phyloP scores from a whole-genome alignment of 2,113 vertebrate genomes.

The Nothocercus julius region DNA sequence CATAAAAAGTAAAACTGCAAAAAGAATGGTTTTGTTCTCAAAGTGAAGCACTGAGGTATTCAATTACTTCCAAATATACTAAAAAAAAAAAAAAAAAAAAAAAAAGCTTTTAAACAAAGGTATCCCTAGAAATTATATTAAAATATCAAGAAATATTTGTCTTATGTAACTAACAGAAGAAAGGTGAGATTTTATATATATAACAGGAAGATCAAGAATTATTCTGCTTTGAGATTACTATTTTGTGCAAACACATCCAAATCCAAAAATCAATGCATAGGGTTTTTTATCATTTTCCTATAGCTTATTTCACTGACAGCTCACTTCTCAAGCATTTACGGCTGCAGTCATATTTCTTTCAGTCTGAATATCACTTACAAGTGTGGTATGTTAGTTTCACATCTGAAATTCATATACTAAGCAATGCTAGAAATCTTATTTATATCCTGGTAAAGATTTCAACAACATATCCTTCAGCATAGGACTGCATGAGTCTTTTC shows the following conservation, averaged over 20 bases:
- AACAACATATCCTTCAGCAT: not conserved
- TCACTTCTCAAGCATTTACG: not conserved
- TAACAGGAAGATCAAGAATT: not conserved
- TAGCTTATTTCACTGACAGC: not conserved
- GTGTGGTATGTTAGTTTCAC: not conserved
- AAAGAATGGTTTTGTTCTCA: not conserved
- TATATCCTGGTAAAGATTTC: not conserved
- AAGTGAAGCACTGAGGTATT: not conserved
- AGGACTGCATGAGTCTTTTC: not conserved
- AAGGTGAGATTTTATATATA: not conserved
- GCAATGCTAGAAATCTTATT: constrained; percentile 4
- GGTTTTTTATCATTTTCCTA: not conserved
- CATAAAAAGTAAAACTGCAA: not conserved
- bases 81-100: not conserved
- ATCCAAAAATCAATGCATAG: not conserved
- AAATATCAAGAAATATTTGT: not conserved
- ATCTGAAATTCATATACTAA: not conserved
- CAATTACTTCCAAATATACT: not conserved
- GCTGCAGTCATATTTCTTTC: not conserved
- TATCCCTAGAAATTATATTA: not conserved
- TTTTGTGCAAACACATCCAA: not conserved
- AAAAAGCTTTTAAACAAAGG: not conserved
- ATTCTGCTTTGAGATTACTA: not conserved
- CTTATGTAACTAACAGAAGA: not conserved
- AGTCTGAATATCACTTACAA: not conserved